Base-by-base conservation (phyloP, 2,888 invertebrate genomes). In the Watsonalla cultraria region DNA sequence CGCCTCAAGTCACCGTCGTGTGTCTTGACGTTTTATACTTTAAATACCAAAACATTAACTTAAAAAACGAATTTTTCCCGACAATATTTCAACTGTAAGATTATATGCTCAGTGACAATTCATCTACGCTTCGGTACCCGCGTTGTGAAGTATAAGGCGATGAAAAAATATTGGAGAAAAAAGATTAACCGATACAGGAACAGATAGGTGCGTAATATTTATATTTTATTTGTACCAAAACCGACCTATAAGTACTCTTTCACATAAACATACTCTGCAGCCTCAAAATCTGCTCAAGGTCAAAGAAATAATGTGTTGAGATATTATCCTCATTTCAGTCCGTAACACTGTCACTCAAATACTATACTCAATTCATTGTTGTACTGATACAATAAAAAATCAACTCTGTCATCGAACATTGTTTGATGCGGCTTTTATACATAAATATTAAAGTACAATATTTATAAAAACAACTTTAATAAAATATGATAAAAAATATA, bases 81-180 rank as follows among this genome's bases (percentile, higher is more conserved):
- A n/a, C n/a, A 24, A 24, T 24, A 24, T 24, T 24, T 24, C 4
- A 24, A 24, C 24, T 24, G 24, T 24, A 24, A 24, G 24, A 24
- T 24, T 24, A 24, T 37, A 76, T 78, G 75, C 75, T 61, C 76
- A 74, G 74, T 68, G 77, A 71, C 75, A 76, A 79, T 79, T 76
- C 74, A 78, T 78, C 78, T 64, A 72, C 68, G 68, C 65, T 66
- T 62, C 68, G 68, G 73, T 76, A 72, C 66, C 11, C 42, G 11
- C 72, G 68, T 70, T 67, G 65, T 68, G 63, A 68, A 74, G 74
- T 76, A 80, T 77, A 80, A 66, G 78, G 82, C 79, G 74, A 87
- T 86, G 85, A 83, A 76, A 84, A 84, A 78, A 77, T 76, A 69
- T 74, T 78, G 64, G 59, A 80, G 74, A 65, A 80, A 77, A 73